A percentile compares a stretch with the other conserved stretches of the same genome.
phyloP scores from a whole-genome alignment of 2,797 vertebrate genomes.

The Poeciliopsis infans region DNA sequence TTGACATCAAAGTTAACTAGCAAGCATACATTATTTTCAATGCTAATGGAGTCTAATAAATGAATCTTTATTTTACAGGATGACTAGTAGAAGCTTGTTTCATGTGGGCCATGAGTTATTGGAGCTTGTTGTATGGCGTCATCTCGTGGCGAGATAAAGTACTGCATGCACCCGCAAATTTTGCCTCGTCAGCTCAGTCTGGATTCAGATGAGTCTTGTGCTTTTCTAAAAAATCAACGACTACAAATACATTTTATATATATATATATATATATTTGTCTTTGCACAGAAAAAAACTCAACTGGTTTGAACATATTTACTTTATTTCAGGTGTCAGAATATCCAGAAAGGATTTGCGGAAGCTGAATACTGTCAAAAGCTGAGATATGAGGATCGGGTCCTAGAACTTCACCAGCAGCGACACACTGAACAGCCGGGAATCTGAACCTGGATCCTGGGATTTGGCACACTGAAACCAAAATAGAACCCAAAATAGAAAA shows the following conservation, averaged over 20 bases:
- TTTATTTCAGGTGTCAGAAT: slow-evolving; percentile 74
- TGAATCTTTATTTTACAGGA: background rate
- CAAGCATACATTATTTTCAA: background rate
- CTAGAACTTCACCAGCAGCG: slow-evolving; percentile 47
- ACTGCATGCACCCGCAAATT: slow-evolving; percentile 34
- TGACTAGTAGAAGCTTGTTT: background rate
- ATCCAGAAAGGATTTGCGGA: slow-evolving; percentile 63
- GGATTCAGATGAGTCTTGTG: slow-evolving; percentile 41
- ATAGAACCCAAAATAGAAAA: background rate
- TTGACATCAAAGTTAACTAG: slow-evolving; percentile 18
- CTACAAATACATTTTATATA: background rate
- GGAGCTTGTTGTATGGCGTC: slow-evolving; percentile 40
- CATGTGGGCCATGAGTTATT: background rate
- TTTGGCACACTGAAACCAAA: slow-evolving; percentile 54
- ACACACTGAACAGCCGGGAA: slow-evolving; percentile 34
- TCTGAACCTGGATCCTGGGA: slow-evolving; percentile 50
- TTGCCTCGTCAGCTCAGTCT: background rate
- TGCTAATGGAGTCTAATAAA: background rate
- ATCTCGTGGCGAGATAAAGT: slow-evolving; percentile 53
- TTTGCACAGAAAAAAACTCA: background rate
- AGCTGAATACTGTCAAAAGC: slow-evolving; percentile 69
- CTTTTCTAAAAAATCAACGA: slow-evolving; percentile 28
- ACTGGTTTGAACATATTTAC: slow-evolving; percentile 48
- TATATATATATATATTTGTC: background rate
- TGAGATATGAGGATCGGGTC: slow-evolving; percentile 62